Conservation (phyloP, 2,888 invertebrate genomes). For the Eupsilia transversa region DNA sequence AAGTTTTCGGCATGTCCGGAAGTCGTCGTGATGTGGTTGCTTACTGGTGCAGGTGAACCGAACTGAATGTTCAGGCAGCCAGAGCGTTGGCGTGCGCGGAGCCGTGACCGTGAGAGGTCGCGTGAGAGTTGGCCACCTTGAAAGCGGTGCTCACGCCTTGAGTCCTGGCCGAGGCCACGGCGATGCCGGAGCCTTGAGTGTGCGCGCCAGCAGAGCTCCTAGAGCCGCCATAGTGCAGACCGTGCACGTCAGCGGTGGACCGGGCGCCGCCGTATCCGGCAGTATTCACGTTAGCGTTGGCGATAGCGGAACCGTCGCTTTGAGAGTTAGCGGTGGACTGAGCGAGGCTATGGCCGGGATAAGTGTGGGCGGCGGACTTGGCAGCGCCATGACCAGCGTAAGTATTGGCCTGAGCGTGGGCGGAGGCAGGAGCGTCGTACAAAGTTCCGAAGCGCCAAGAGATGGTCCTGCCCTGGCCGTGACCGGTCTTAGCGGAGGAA, state of each 20-base stretch:
- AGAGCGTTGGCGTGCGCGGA: slow-evolving; percentile 81
- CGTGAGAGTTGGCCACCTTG: slow-evolving; percentile 79
- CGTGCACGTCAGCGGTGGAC: slow-evolving; percentile 76
- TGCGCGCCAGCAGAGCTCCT: slow-evolving; percentile 78
- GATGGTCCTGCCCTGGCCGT: slow-evolving; percentile 71
- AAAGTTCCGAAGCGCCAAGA: slow-evolving; percentile 85
- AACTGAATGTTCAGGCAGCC: slow-evolving; percentile 69
- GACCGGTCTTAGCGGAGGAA: slow-evolving; percentile 74
- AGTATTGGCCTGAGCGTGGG: slow-evolving; percentile 65
- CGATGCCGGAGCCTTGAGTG: slow-evolving; percentile 76
- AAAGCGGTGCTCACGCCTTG: slow-evolving; percentile 60
- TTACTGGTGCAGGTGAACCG: slow-evolving; percentile 39
- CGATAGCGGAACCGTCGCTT: slow-evolving; percentile 72
- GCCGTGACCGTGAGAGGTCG: slow-evolving; percentile 77
- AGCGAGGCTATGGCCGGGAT: slow-evolving; percentile 63
- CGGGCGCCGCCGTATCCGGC: slow-evolving; percentile 70
- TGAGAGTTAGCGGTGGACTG: slow-evolving; percentile 74
- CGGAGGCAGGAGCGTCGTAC: slow-evolving; percentile 76
- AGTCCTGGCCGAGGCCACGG: slow-evolving; percentile 77
- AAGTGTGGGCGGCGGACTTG: slow-evolving; percentile 69
- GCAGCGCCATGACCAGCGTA: slow-evolving; percentile 63
- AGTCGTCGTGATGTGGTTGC: slow-evolving; percentile 88
- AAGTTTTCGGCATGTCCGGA: slow-evolving; percentile 77
- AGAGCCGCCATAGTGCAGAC: slow-evolving; percentile 79
- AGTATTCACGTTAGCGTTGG: slow-evolving; percentile 74